A percentile compares a stretch with the other conserved stretches of the same genome.
These are phyloP conservation scores for Artemisiospiza belli DNA, from an alignment of 2,113 vertebrate species.

Conservation along the genomic window DNA sequence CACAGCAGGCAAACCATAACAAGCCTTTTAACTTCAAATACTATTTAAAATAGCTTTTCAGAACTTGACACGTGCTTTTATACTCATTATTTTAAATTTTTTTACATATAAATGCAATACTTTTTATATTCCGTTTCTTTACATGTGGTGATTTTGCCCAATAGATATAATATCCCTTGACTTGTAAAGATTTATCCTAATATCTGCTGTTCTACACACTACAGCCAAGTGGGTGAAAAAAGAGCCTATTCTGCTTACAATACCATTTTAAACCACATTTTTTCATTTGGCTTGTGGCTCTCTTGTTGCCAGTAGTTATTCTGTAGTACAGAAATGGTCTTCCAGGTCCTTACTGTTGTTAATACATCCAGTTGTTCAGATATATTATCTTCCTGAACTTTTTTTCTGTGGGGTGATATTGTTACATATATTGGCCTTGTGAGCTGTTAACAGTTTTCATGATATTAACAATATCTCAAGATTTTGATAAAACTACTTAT, in stretches of 20 bases:
- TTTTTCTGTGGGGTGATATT: not conserved
- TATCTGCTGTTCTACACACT: conserved; percentile 56
- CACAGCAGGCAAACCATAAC: conserved; percentile 7
- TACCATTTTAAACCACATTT: not conserved
- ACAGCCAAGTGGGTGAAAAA: conserved; percentile 43
- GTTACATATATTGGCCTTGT: conserved; percentile 45
- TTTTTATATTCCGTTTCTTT: conserved; percentile 56
- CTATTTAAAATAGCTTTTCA: conserved; percentile 48
- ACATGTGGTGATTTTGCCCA: conserved; percentile 35
- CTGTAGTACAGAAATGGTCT: conserved; percentile 37
- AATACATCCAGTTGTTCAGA: not conserved
- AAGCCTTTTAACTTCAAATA: conserved; percentile 41
- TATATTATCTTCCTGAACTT: conserved; percentile 29
- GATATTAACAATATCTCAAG: conserved; percentile 23
- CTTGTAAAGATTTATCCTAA: conserved; percentile 44
- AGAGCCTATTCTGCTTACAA: conserved; percentile 7
- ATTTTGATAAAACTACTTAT: conserved; percentile 51
- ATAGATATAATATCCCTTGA: conserved; percentile 11
- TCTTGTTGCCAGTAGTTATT: conserved; percentile 2
- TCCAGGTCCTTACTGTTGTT: conserved; percentile 38
- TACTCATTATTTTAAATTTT: conserved; percentile 39
- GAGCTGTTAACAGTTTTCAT: conserved; percentile 24
- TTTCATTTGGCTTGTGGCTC: conserved; percentile 20
- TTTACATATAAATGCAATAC: conserved; percentile 61
- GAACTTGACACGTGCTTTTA: conserved; percentile 47